These are phyloP conservation scores for Aricia agestis DNA, from an alignment of 1,140 invertebrate species.

Conservation along the genomic window DNA sequence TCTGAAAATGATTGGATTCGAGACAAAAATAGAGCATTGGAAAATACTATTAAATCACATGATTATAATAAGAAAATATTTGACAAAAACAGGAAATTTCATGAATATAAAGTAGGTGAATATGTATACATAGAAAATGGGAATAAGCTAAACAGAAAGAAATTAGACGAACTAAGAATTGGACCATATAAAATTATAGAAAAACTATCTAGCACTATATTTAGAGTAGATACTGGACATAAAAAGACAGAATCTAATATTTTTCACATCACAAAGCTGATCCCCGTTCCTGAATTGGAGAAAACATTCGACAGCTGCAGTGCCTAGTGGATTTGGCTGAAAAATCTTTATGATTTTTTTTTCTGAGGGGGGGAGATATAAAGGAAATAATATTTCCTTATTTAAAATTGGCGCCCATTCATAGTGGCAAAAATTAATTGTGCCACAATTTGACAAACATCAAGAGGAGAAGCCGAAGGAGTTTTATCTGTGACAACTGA, in stretches of 20 bases:
- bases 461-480: too few species aligned
- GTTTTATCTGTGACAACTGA: too few species aligned
- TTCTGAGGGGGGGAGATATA: too few species aligned
- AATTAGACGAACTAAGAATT: slow-evolving; percentile 13
- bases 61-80: slow-evolving; percentile 10
- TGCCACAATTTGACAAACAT: too few species aligned
- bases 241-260: slow-evolving; percentile 18
- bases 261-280: slow-evolving; percentile 17
- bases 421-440: too few species aligned
- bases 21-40: slow-evolving; percentile 8
- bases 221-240: slow-evolving; percentile 12
- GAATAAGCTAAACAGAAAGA: slow-evolving; percentile 10
- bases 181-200: neutral
- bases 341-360: too few species aligned
- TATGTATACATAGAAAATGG: slow-evolving; percentile 17
- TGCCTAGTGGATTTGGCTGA: too few species aligned
- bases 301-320: too few species aligned
- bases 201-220: slow-evolving; percentile 12
- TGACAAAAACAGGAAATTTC: neutral
- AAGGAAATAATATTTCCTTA: too few species aligned
- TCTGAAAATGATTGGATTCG: slow-evolving; percentile 6
- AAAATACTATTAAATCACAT: slow-evolving; percentile 18
- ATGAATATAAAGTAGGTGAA: slow-evolving; percentile 15
- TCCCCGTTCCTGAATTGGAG: slow-evolving; percentile 5
- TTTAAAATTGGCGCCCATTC: too few species aligned